Percentiles rank a stretch among this genome's conserved stretches.
Evolutionary conservation across 2,888 invertebrate species (phyloP).

Genomic region (Drosophila dives): DNA sequence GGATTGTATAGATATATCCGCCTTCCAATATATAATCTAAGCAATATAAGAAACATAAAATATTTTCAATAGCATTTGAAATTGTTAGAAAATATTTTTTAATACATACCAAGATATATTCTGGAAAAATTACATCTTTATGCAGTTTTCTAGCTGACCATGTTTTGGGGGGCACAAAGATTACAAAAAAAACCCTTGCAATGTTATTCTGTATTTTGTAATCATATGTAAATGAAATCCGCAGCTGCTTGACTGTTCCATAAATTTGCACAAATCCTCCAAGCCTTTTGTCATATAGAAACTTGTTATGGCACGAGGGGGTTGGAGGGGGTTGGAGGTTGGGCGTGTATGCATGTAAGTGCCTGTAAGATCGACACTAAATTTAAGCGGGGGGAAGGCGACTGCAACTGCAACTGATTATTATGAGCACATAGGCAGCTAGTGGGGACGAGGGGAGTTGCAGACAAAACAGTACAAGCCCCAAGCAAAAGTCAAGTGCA

Average conservation of each 20-base stretch:
- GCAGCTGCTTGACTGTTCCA: conserved; percentile 28
- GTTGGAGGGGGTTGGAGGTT: neutral
- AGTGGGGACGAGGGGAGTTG: conserved; percentile 2
- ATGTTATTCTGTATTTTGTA: conserved; percentile 16
- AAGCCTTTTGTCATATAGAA: conserved; percentile 58
- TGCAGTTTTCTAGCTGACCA: neutral
- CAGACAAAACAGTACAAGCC: conserved; percentile 18
- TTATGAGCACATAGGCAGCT: conserved; percentile 64
- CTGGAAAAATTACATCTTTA: neutral
- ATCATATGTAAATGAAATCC: conserved; percentile 56
- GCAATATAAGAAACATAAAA: neutral
- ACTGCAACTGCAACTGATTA: conserved; percentile 71
- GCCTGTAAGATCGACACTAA: conserved; percentile 77
- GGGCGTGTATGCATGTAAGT: conserved; percentile 50
- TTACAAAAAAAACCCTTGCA: neutral
- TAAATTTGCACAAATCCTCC: conserved; percentile 55
- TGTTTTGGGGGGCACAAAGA: neutral
- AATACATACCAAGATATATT: too few relatives aligned
- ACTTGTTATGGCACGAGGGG: conserved; percentile 37
- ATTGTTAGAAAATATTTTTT: neutral
- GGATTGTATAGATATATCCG: too few relatives aligned
- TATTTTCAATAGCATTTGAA: neutral
- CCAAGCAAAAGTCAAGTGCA: conserved; percentile 61
- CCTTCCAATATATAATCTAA: too few relatives aligned
- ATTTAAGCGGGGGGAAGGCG: conserved; percentile 54